phyloP scores from a whole-genome alignment of 2,888 invertebrate species.

The Onthophagus sagittarius region DNA sequence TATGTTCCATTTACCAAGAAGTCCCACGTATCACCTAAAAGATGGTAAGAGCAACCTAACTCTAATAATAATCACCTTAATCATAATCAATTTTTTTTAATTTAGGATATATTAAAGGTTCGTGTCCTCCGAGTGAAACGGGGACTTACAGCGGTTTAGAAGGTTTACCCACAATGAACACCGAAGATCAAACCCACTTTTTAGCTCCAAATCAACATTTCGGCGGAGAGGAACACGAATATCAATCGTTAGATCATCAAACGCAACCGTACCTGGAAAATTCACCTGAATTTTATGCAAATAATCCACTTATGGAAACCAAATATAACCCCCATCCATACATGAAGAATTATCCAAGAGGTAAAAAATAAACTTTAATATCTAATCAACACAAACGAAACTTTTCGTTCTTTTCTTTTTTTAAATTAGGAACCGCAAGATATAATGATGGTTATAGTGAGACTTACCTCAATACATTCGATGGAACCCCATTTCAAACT shows the following conservation, averaged over 20 bases:
- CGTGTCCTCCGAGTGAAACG: conserved; percentile 54
- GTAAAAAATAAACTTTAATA: conserved; percentile 45
- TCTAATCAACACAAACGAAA: conserved; percentile 1
- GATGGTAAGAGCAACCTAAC: too few species aligned
- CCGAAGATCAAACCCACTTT: conserved; percentile 41
- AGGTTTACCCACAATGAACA: conserved; percentile 49
- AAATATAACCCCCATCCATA: conserved; percentile 68
- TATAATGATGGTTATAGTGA: conserved; percentile 55
- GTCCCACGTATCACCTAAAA: conserved; percentile 45
- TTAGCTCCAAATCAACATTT: conserved; percentile 45
- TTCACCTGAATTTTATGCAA: conserved; percentile 70
- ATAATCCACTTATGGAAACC: conserved; percentile 53
- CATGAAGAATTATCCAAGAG: conserved; percentile 69
- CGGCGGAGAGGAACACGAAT: conserved; percentile 56
- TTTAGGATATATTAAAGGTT: conserved; percentile 34
- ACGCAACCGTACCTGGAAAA: conserved; percentile 63
- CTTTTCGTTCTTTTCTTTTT: too few species aligned
- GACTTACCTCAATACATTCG: conserved; percentile 57
- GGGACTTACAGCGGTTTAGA: conserved; percentile 54
- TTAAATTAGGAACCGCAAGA: conserved; percentile 38
- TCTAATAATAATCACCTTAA: too few species aligned
- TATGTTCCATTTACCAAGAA: conserved; percentile 43
- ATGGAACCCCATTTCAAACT: conserved; percentile 68
- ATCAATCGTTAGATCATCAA: conserved; percentile 53
- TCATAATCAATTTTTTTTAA: not conserved